phyloP scores from a whole-genome alignment of 1,140 invertebrate genomes.

The Scaptomyza graminum region DNA sequence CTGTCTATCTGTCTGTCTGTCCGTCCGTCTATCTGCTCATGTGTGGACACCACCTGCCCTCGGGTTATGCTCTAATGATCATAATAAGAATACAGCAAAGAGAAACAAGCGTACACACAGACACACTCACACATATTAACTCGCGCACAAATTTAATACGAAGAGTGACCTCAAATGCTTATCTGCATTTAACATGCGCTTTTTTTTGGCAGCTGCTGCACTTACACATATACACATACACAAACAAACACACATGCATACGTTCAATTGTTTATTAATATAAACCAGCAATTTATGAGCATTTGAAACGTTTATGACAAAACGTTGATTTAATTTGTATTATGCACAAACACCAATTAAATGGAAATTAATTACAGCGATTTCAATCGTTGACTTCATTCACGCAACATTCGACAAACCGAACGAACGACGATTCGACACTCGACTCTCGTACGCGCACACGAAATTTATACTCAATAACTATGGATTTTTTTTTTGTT shows the following conservation, averaged over 20 bases:
- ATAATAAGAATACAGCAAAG: slow-evolving; percentile 54
- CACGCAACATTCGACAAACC: slow-evolving; percentile 65
- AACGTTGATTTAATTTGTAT: slow-evolving; percentile 47
- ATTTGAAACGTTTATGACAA: slow-evolving; percentile 27
- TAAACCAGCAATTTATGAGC: slow-evolving; percentile 25
- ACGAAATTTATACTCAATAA: slow-evolving; percentile 37
- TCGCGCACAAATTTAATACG: slow-evolving; percentile 49
- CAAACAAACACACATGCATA: slow-evolving; percentile 29
- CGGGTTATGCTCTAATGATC: slow-evolving; percentile 72
- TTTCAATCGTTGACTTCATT: slow-evolving; percentile 71
- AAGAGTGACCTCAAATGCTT: slow-evolving; percentile 52
- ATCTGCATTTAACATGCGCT: slow-evolving; percentile 58
- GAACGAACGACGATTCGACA: slow-evolving; percentile 38
- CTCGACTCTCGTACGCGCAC: slow-evolving; percentile 35
- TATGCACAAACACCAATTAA: slow-evolving; percentile 70
- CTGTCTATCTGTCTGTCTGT: slow-evolving; percentile 22
- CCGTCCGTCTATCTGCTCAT: slow-evolving; percentile 29
- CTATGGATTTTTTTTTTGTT: slow-evolving; percentile 29
- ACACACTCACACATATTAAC: slow-evolving; percentile 9
- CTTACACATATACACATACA: slow-evolving; percentile 37
- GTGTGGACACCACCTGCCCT: slow-evolving; percentile 77
- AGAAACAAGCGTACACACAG: slow-evolving; percentile 39
- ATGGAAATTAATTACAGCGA: slow-evolving; percentile 75
- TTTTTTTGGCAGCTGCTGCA: slow-evolving; percentile 65
- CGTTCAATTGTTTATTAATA: slow-evolving; percentile 45